Percentiles rank a stretch among this genome's conserved stretches.
phyloP scores from a whole-genome alignment of 2,797 vertebrate genomes.

The Chiloscyllium punctatum region DNA sequence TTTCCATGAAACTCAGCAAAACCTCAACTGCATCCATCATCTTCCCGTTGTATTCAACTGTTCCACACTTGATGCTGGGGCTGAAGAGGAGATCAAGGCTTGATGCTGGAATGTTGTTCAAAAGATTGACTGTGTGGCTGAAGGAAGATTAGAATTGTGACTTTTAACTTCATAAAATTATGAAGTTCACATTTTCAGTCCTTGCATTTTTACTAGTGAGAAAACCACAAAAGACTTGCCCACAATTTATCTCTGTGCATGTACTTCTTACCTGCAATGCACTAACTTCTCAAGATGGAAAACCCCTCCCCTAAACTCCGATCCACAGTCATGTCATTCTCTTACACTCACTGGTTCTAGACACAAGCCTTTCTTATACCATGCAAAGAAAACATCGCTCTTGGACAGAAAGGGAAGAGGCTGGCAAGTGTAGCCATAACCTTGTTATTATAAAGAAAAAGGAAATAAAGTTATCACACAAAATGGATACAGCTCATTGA shows the following conservation, averaged over 20 bases:
- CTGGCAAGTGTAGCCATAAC: neutral
- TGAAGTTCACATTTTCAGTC: neutral
- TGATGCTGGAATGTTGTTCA: slow-evolving; percentile 88
- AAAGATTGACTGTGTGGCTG: slow-evolving; percentile 92
- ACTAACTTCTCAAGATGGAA: neutral
- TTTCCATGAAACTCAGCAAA: slow-evolving; percentile 91
- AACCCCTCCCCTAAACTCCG: neutral
- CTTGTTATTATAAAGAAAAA: neutral
- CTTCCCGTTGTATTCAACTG: slow-evolving; percentile 72
- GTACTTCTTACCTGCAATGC: neutral
- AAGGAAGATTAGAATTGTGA: slow-evolving; percentile 4
- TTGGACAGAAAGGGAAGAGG: neutral
- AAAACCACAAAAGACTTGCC: neutral
- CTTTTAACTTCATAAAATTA: neutral
- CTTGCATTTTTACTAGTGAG: neutral
- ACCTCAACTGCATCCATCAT: slow-evolving; percentile 81
- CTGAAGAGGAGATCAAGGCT: slow-evolving; percentile 87
- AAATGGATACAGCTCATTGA: neutral
- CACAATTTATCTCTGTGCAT: neutral
- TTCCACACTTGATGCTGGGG: slow-evolving; percentile 72
- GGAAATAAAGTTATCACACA: neutral
- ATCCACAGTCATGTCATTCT: neutral
- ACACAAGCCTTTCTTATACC: neutral
- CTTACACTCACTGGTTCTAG: neutral
- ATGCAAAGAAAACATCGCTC: neutral